These are phyloP conservation scores for Protosalanx chinensis DNA, from an alignment of 2,797 vertebrate species.

Conservation along the genomic window DNA sequence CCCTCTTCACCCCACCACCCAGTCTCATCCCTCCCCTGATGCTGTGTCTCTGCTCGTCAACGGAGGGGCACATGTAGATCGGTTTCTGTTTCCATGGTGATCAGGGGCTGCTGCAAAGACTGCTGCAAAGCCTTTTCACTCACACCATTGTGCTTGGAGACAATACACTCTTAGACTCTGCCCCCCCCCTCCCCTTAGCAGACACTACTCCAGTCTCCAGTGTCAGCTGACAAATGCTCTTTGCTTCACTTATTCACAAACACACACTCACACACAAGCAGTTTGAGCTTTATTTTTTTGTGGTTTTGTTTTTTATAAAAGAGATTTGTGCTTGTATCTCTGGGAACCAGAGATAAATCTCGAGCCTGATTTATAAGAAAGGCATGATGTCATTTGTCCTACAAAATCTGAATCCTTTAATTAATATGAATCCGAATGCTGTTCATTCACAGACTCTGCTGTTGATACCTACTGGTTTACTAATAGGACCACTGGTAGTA, in stretches of 20 bases:
- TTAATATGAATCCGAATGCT: neutral
- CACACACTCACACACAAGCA: neutral
- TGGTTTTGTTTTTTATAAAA: neutral
- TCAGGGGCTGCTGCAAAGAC: conserved; percentile 67
- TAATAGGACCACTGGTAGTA: neutral
- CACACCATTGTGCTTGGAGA: conserved; percentile 72
- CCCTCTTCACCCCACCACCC: conserved; percentile 10
- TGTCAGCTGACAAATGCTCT: conserved; percentile 67
- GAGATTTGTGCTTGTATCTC: neutral
- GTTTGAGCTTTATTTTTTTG: neutral
- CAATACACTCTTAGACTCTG: conserved; percentile 68
- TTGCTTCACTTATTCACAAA: conserved; percentile 42
- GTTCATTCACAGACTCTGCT: neutral
- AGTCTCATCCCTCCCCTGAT: conserved; percentile 10
- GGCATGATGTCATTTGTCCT: too few species aligned
- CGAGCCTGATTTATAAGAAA: neutral
- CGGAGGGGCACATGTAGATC: conserved; percentile 68
- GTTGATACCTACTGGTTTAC: neutral
- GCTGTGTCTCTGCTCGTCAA: conserved; percentile 25
- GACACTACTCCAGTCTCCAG: conserved; percentile 52
- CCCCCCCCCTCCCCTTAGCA: conserved; percentile 34
- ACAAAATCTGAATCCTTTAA: neutral
- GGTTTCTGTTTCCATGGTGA: conserved; percentile 80
- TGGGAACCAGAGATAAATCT: neutral
- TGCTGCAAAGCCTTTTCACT: conserved; percentile 72